A percentile compares a stretch with the other conserved stretches of the same genome.
Evolutionary conservation across 2,797 vertebrate genomes (phyloP).

Genomic region (Channallabes apus): DNA sequence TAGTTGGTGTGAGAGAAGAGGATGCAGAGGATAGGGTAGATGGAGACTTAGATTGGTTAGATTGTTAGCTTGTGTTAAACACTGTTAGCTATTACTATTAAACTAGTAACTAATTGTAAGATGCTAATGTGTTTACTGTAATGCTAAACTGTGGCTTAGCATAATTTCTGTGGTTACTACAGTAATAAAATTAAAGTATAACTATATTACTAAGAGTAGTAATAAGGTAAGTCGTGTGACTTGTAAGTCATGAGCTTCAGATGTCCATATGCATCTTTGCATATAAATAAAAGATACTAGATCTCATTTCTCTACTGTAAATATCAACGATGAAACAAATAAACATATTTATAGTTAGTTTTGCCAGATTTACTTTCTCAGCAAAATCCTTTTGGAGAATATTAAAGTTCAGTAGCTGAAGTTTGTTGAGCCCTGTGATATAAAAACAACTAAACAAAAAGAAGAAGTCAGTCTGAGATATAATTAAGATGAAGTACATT

Average conservation of each 20-base stretch:
- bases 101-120: not conserved
- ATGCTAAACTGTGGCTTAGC: not conserved
- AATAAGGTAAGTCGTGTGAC: too few species aligned
- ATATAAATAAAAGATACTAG: too few species aligned
- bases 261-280: too few species aligned
- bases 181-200: not conserved
- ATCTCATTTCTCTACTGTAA: too few species aligned
- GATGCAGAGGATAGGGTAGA: too few species aligned
- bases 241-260: too few species aligned
- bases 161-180: not conserved
- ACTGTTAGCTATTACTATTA: not conserved
- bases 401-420: not conserved
- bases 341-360: not conserved
- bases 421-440: not conserved
- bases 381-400: not conserved
- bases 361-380: not conserved
- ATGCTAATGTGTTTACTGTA: not conserved
- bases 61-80: not conserved
- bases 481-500: slow-evolving; percentile 46
- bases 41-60: too few species aligned
- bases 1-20: too few species aligned
- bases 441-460: not conserved
- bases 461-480: slow-evolving; percentile 7
- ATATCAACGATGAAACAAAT: too few species aligned
- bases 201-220: not conserved